phyloP scores from a whole-genome alignment of 2,797 vertebrate species.

The Myotis pilosus region DNA sequence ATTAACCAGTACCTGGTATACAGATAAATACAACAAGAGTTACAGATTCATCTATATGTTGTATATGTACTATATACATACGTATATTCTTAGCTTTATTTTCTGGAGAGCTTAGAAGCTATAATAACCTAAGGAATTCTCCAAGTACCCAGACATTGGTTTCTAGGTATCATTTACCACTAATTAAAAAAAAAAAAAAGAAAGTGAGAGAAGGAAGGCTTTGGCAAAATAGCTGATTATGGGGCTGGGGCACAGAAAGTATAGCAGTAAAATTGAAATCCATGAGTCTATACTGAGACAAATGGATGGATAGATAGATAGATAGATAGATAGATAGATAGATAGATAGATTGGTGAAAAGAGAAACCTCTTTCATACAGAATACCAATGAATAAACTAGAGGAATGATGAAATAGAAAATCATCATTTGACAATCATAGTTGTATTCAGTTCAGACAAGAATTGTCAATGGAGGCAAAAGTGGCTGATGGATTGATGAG shows the following conservation, averaged over 20 bases:
- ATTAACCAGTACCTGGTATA: neutral
- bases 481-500: neutral
- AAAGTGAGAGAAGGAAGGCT: neutral
- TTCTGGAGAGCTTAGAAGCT: neutral
- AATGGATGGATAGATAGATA: neutral
- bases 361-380: neutral
- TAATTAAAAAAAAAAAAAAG: neutral
- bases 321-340: neutral
- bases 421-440: neutral
- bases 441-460: neutral
- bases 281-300: neutral
- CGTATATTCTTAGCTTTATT: neutral
- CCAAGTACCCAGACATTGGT: neutral
- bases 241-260: neutral
- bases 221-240: neutral
- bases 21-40: neutral
- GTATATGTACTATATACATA: neutral
- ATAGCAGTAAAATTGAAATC: neutral
- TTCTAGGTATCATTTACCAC: neutral
- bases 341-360: neutral
- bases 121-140: neutral
- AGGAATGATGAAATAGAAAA: neutral
- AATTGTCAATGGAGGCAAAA: neutral
- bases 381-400: neutral
- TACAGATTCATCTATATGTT: neutral